Evolutionary conservation across 1,140 invertebrate species (phyloP).

Genomic region (Rhopalosiphum padi): DNA sequence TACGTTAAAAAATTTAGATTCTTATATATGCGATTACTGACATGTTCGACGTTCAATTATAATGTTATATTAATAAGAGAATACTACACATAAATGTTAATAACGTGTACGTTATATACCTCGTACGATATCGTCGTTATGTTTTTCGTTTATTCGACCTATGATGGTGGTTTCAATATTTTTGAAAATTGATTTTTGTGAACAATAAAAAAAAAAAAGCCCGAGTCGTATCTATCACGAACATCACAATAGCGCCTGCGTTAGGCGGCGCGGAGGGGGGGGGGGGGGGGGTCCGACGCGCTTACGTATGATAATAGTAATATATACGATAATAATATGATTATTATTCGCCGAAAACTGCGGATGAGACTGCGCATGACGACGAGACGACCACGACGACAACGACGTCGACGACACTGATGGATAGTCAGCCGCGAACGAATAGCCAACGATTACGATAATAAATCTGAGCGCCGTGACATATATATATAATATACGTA

Average conservation of each 20-base stretch:
- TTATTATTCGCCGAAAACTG: background rate
- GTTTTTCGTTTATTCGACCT: too few species aligned
- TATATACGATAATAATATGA: background rate
- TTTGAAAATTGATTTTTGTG: background rate
- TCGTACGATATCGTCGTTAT: too few species aligned
- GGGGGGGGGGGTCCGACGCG: background rate
- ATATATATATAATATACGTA: background rate
- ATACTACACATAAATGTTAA: background rate
- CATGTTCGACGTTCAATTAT: background rate
- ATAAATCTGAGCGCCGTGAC: background rate
- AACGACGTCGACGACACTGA: constrained; percentile 10
- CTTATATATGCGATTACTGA: background rate
- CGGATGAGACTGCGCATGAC: background rate
- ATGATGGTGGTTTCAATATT: background rate
- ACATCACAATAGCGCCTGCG: too few species aligned
- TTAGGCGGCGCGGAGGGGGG: background rate
- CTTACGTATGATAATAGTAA: background rate
- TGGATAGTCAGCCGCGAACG: constrained; percentile 21
- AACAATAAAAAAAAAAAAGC: background rate
- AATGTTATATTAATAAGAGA: background rate
- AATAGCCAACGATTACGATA: constrained; percentile 36
- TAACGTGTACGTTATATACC: background rate
- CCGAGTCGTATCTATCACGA: background rate
- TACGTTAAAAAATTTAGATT: background rate
- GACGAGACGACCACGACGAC: background rate